Evolutionary conservation across 2,888 invertebrate species (phyloP).

Genomic region (Frankliniella fusca): DNA sequence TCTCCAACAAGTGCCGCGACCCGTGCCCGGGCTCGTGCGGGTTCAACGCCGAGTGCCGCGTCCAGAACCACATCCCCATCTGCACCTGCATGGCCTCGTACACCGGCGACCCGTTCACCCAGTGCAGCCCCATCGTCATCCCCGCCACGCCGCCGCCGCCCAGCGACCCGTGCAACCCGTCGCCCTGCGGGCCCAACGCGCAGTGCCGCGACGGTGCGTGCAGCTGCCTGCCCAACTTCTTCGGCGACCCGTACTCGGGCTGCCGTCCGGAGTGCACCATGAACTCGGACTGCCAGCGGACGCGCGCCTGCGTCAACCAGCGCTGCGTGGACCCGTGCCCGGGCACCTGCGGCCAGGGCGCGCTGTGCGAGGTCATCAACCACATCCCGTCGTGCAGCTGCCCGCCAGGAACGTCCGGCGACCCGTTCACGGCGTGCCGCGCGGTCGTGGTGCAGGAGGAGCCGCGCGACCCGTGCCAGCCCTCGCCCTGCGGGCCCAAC

Average conservation of each 20-base stretch:
- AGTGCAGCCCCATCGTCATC: constrained; percentile 56
- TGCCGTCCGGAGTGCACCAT: constrained; percentile 75
- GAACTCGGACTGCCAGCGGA: constrained; percentile 65
- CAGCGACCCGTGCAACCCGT: constrained; percentile 54
- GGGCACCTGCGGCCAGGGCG: constrained; percentile 55
- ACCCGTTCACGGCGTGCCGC: constrained; percentile 55
- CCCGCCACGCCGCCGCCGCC: constrained; percentile 29
- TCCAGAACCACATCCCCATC: constrained; percentile 49
- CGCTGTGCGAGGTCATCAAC: constrained; percentile 55
- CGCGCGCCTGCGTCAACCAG: constrained; percentile 68
- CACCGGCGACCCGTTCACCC: constrained; percentile 70
- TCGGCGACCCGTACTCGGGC: constrained; percentile 56
- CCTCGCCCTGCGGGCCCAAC: constrained; percentile 69
- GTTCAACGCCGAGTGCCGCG: constrained; percentile 50
- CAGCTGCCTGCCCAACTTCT: constrained; percentile 47
- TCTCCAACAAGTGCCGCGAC: constrained; percentile 50
- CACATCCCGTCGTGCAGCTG: constrained; percentile 59
- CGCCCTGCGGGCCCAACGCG: constrained; percentile 63
- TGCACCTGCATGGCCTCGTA: constrained; percentile 58
- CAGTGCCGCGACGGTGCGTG: constrained; percentile 60
- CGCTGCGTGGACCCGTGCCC: constrained; percentile 68
- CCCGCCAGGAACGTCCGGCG: constrained; percentile 53
- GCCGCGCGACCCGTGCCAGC: constrained; percentile 47
- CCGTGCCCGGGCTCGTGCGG: constrained; percentile 53
- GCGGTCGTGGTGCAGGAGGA: not conserved